Percentiles rank a stretch among this genome's conserved stretches.
These are phyloP conservation scores for Grus americana DNA, from an alignment of 2,113 vertebrate species.

Conservation along the genomic window DNA sequence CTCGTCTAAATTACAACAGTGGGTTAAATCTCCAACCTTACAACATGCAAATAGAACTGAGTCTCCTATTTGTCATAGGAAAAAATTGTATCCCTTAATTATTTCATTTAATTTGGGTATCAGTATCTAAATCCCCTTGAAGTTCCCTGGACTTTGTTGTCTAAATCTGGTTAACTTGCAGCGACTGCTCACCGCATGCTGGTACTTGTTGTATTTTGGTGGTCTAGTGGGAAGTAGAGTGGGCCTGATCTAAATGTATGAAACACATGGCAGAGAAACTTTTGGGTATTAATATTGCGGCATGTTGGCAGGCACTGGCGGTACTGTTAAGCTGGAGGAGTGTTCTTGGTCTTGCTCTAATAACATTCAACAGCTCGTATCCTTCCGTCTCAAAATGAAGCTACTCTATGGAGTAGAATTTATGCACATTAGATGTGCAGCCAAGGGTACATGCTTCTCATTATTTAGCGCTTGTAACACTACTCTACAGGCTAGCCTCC, in stretches of 20 bases:
- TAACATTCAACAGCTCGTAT: not conserved
- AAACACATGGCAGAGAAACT: not conserved
- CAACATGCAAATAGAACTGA: accelerated
- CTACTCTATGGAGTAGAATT: not conserved
- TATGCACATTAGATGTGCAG: not conserved
- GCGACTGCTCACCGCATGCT: not conserved
- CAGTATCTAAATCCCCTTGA: not conserved
- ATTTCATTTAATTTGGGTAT: too few species aligned
- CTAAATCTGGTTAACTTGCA: not conserved
- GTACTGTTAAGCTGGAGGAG: not conserved
- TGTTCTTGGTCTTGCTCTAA: not conserved
- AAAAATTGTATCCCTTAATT: not conserved
- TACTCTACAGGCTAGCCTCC: accelerated
- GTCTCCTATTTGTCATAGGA: not conserved
- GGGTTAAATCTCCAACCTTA: not conserved
- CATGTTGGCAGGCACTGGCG: not conserved
- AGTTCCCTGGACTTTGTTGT: not conserved
- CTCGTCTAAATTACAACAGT: accelerated
- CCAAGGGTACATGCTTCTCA: not conserved
- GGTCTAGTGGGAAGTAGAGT: not conserved
- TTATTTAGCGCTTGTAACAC: not conserved
- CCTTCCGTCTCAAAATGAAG: not conserved
- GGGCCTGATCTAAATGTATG: not conserved
- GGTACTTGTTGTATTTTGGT: not conserved
- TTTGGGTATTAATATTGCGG: accelerated